Evolutionary conservation across 2,797 vertebrate species (phyloP).

Genomic region (Caiman crocodilus): DNA sequence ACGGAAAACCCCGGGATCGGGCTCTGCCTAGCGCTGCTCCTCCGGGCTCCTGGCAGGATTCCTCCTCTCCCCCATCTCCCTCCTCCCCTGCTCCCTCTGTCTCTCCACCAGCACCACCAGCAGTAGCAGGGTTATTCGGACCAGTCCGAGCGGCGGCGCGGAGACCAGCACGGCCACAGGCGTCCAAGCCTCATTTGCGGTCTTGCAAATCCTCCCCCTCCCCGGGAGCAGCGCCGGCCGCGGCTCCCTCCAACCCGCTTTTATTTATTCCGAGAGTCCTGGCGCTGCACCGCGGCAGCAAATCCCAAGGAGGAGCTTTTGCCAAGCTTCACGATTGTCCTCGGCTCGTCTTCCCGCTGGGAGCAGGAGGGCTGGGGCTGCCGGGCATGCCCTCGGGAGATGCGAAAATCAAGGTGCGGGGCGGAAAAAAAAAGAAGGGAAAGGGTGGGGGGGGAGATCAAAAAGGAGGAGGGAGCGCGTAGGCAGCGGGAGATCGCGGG

Average conservation of each 20-base stretch:
- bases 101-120: background rate
- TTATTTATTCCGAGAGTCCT: constrained; percentile 84
- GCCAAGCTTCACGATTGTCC: constrained; percentile 80
- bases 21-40: constrained; percentile 42
- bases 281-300: constrained; percentile 81
- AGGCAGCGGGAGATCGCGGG: too few species aligned
- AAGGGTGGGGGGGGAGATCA: constrained; percentile 67
- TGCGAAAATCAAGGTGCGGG: constrained; percentile 23
- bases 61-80: constrained; percentile 62
- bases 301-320: constrained; percentile 79
- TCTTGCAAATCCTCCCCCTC: constrained; percentile 65
- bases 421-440: constrained; percentile 26
- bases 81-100: constrained; percentile 38
- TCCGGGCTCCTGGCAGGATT: constrained; percentile 74
- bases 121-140: background rate
- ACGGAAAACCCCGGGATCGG: constrained; percentile 19
- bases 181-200: constrained; percentile 78
- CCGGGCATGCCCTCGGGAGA: constrained; percentile 76
- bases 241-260: constrained; percentile 64
- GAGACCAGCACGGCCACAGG: constrained; percentile 69
- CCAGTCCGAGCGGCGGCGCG: constrained; percentile 37
- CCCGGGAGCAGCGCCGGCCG: background rate
- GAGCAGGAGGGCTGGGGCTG: constrained; percentile 70
- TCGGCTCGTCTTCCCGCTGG: constrained; percentile 78
- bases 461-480: constrained; percentile 47